phyloP scores from a whole-genome alignment of 2,888 invertebrate genomes.

The Polyploca ridens region DNA sequence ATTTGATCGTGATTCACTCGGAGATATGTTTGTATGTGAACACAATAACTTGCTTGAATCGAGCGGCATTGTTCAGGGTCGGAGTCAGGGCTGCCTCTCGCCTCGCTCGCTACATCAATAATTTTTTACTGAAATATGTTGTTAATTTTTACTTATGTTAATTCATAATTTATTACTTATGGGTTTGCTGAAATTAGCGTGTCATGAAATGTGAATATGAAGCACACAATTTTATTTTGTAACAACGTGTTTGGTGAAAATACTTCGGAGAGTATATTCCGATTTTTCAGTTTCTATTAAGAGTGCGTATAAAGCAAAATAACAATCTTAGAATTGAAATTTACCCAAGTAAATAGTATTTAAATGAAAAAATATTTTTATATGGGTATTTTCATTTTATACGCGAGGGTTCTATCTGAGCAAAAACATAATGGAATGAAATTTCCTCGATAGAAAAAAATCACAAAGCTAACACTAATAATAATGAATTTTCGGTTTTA shows the following conservation, averaged over 20 bases:
- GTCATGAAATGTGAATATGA: neutral
- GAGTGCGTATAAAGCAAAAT: too few species aligned
- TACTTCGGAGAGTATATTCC: neutral
- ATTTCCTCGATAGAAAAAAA: too few species aligned
- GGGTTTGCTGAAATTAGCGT: neutral
- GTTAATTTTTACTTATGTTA: neutral
- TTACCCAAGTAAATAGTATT: too few species aligned
- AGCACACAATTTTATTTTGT: neutral
- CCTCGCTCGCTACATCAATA: neutral
- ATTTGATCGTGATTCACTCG: constrained; percentile 2
- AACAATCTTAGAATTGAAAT: too few species aligned
- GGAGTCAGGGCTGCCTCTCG: neutral
- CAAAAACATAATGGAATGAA: too few species aligned
- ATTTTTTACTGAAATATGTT: neutral
- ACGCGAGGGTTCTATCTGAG: too few species aligned
- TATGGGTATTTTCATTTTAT: too few species aligned
- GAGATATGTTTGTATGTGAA: neutral
- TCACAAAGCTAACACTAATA: too few species aligned
- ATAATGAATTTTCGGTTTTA: too few species aligned
- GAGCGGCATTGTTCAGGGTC: neutral
- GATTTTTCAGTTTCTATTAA: too few species aligned
- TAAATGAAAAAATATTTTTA: too few species aligned
- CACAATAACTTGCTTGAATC: neutral
- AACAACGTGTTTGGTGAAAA: neutral
- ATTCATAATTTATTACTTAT: neutral